Evolutionary conservation across 2,888 invertebrate genomes (phyloP).

Genomic region (Amphiduros pacificus): DNA sequence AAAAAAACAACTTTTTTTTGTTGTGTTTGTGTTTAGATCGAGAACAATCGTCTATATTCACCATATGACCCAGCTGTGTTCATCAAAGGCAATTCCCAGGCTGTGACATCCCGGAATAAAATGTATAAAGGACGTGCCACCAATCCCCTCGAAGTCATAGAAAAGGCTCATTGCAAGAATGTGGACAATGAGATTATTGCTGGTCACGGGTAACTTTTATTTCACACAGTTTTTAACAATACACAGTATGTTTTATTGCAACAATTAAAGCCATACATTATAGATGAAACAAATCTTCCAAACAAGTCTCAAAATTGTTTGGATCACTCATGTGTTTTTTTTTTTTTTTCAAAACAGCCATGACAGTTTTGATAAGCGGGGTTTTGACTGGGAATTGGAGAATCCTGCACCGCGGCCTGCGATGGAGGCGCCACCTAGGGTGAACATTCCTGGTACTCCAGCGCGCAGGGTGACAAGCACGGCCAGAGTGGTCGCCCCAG

Average conservation of each 20-base stretch:
- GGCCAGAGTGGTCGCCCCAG: conserved; percentile 42
- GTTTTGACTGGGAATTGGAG: conserved; percentile 22
- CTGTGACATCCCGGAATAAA: background rate
- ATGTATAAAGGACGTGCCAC: conserved; percentile 1
- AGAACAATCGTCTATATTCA: conserved; percentile 37
- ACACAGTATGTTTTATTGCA: too few species aligned
- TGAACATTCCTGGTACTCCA: conserved; percentile 32
- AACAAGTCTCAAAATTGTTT: too few species aligned
- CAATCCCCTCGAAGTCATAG: background rate
- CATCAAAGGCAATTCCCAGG: conserved; percentile 11
- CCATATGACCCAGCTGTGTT: conserved; percentile 30
- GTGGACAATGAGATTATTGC: conserved; percentile 1
- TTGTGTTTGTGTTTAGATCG: conserved; percentile 31
- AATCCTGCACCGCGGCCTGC: conserved; percentile 43
- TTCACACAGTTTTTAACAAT: background rate
- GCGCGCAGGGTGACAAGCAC: conserved; percentile 38
- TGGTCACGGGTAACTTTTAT: background rate
- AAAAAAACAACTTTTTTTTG: too few species aligned
- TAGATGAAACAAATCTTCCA: too few species aligned
- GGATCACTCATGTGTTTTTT: background rate
- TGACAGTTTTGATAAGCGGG: background rate
- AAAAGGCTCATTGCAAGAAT: background rate
- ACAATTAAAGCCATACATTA: too few species aligned
- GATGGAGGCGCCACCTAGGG: conserved; percentile 36
- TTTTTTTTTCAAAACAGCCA: conserved; percentile 1